phyloP scores from a whole-genome alignment of 2,797 vertebrate genomes.

The Coluber constrictor region DNA sequence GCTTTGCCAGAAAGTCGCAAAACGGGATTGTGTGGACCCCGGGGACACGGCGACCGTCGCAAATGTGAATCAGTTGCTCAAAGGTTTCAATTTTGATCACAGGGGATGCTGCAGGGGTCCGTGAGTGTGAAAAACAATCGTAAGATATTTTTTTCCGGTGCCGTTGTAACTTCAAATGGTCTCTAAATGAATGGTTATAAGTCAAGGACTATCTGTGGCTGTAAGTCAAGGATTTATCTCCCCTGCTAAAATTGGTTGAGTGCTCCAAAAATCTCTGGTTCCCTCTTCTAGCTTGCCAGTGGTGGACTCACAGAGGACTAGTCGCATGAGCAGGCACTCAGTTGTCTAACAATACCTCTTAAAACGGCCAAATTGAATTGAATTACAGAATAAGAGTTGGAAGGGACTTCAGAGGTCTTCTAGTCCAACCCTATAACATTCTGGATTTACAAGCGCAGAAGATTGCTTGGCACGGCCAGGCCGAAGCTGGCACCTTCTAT shows the following conservation, averaged over 20 bases:
- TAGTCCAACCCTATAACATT: not conserved
- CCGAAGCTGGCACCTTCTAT: no score
- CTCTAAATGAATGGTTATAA: not conserved
- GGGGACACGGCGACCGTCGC: not conserved
- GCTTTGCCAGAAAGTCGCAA: not conserved
- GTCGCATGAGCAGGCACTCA: no score
- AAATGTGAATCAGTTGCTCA: not conserved
- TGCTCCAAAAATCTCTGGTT: no score
- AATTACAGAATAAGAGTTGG: not conserved
- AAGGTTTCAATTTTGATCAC: not conserved
- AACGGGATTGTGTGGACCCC: no score
- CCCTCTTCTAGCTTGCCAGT: no score
- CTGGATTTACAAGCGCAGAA: no score
- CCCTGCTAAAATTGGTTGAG: no score
- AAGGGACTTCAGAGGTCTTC: not conserved
- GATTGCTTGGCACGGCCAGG: no score
- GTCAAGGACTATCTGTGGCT: not conserved
- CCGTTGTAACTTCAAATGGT: not conserved
- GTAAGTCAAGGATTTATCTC: no score
- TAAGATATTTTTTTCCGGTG: not conserved
- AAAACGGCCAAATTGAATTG: not conserved
- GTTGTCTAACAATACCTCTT: no score
- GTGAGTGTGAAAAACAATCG: not conserved
- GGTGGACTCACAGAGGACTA: no score
- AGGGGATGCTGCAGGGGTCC: not conserved